phyloP scores from a whole-genome alignment of 2,797 vertebrate species.

The Benthosema pterotum region DNA sequence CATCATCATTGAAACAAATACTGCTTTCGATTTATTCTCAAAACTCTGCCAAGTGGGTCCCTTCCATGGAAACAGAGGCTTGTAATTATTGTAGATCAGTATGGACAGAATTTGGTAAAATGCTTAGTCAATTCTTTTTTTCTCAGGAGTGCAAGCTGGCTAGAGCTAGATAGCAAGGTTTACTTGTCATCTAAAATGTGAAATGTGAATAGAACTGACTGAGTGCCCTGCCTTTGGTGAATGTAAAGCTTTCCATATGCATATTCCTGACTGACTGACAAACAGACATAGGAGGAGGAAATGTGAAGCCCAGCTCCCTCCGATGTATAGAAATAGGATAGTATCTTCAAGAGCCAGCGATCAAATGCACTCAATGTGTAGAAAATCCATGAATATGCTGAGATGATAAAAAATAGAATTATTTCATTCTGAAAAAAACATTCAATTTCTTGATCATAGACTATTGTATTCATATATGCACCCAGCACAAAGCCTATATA shows the following conservation, averaged over 20 bases:
- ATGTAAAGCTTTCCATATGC: slow-evolving; percentile 1
- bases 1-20: slow-evolving; percentile 1
- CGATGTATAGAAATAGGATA: too few species aligned
- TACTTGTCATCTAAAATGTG: slow-evolving; percentile 11
- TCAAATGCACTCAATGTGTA: too few species aligned
- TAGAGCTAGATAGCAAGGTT: slow-evolving; percentile 15
- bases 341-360: too few species aligned
- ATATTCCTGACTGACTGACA: too few species aligned
- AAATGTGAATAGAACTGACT: not conserved
- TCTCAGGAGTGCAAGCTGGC: slow-evolving; percentile 27
- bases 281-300: too few species aligned
- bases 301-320: too few species aligned
- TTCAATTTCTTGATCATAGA: slow-evolving; percentile 13
- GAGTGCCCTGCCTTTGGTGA: not conserved
- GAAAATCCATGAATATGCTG: too few species aligned
- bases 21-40: not conserved
- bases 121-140: slow-evolving; percentile 28
- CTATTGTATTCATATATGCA: not conserved
- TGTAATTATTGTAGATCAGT: slow-evolving; percentile 38
- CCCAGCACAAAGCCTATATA: not conserved
- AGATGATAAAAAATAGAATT: too few species aligned
- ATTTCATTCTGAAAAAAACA: slow-evolving; percentile 7
- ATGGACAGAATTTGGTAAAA: slow-evolving; percentile 25
- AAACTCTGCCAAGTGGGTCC: slow-evolving; percentile 18
- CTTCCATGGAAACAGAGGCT: slow-evolving; percentile 37